Conservation (phyloP, 1,140 invertebrate genomes). For the Mercenaria mercenaria region DNA sequence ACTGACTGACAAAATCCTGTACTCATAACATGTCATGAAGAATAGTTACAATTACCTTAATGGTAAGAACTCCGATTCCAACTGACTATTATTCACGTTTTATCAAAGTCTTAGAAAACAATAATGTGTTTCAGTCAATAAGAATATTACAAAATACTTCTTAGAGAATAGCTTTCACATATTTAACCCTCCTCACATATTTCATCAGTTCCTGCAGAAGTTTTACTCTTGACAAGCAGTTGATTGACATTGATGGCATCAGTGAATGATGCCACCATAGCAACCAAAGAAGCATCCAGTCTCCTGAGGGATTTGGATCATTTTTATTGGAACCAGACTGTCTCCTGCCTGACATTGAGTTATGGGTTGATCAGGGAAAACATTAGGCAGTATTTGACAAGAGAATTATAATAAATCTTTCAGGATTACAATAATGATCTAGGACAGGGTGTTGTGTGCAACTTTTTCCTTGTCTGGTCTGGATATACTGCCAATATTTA, state of each 20-base stretch:
- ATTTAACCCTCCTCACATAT: conserved; percentile 14
- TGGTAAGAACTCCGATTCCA: not conserved
- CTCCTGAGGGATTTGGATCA: conserved; percentile 62
- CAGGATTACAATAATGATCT: conserved; percentile 53
- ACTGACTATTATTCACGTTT: not conserved
- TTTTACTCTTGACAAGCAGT: conserved; percentile 59
- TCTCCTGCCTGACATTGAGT: conserved; percentile 55
- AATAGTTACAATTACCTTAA: not conserved
- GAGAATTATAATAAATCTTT: conserved; percentile 62
- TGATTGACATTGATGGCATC: conserved; percentile 66
- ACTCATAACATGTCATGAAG: not conserved
- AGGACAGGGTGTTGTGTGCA: conserved; percentile 41
- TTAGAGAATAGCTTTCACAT: conserved; percentile 19
- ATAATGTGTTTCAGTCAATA: conserved; percentile 8
- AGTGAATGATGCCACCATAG: conserved; percentile 59
- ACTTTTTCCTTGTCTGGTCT: conserved; percentile 20
- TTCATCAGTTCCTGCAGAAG: conserved; percentile 15
- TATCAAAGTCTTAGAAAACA: not conserved
- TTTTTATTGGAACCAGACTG: conserved; percentile 63
- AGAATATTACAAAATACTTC: conserved; percentile 7
- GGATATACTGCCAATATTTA: not conserved
- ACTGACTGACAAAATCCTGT: too few species aligned
- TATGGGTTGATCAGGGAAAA: conserved; percentile 53
- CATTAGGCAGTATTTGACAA: conserved; percentile 62
- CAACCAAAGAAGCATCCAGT: conserved; percentile 65